Evolutionary conservation across 2,888 invertebrate genomes (phyloP).

Genomic region (Apoda limacodes): DNA sequence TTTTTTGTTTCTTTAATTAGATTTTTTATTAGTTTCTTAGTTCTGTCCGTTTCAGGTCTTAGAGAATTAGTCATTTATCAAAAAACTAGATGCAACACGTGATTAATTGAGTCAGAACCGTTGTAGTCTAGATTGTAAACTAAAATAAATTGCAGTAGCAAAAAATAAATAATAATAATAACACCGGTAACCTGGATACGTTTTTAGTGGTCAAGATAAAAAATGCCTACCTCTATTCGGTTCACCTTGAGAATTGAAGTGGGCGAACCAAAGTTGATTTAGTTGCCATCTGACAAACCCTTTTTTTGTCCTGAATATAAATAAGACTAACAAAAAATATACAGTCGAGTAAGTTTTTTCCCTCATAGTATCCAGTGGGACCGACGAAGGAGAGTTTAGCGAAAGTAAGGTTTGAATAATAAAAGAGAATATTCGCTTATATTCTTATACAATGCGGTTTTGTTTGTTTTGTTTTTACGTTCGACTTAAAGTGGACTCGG

Average conservation of each 20-base stretch:
- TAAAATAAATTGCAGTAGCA: too few relatives aligned
- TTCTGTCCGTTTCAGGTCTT: too few relatives aligned
- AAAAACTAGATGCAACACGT: conserved; percentile 30
- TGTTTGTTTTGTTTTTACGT: conserved; percentile 35
- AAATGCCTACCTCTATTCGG: conserved; percentile 43
- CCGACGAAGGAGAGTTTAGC: conserved; percentile 43
- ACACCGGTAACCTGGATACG: conserved; percentile 36
- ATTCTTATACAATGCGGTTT: conserved; percentile 34
- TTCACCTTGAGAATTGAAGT: conserved; percentile 56
- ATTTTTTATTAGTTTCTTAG: conserved; percentile 1
- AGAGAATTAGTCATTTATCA: conserved; percentile 23
- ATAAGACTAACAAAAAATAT: conserved; percentile 56
- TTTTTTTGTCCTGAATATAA: conserved; percentile 66
- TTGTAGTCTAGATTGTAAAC: conserved; percentile 31
- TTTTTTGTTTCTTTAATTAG: too few relatives aligned
- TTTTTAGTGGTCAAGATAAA: conserved; percentile 30
- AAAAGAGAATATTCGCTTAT: conserved; percentile 49
- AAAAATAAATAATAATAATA: conserved; percentile 32
- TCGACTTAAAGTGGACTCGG: conserved; percentile 21
- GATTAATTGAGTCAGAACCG: conserved; percentile 34
- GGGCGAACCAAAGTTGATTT: conserved; percentile 62
- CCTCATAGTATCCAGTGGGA: conserved; percentile 37
- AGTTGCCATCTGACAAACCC: conserved; percentile 63
- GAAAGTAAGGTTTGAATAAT: conserved; percentile 60
- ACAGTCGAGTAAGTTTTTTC: conserved; percentile 45